phyloP scores from a whole-genome alignment of 2,113 vertebrate species.

The Oreochromis spilurus region DNA sequence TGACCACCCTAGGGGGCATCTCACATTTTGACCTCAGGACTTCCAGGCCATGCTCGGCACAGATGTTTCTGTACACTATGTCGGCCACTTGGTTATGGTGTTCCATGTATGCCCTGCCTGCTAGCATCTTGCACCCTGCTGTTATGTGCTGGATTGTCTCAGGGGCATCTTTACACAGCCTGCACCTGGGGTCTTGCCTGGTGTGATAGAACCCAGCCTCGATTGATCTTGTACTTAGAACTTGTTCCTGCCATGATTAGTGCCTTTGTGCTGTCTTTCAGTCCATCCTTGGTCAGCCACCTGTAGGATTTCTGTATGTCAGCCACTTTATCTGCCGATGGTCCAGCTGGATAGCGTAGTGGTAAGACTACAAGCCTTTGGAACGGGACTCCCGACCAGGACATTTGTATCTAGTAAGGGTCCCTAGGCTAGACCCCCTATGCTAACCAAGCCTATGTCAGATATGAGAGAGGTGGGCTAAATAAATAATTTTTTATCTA shows the following conservation, averaged over 20 bases:
- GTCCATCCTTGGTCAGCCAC: not conserved
- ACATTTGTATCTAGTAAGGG: not conserved
- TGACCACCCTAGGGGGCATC: fast-evolving
- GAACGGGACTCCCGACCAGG: not conserved
- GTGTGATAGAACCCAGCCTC: not conserved
- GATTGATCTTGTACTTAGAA: not conserved
- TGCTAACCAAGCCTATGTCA: not conserved
- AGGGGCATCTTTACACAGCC: too few relatives aligned
- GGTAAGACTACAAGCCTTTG: not conserved
- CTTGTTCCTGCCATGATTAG: not conserved
- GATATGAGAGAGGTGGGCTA: not conserved
- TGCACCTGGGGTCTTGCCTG: not conserved
- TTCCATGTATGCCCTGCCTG: too few relatives aligned
- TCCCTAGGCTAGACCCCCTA: not conserved
- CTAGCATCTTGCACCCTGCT: too few relatives aligned
- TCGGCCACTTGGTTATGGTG: fast-evolving
- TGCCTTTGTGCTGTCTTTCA: not conserved
- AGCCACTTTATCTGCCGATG: not conserved
- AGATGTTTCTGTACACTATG: not conserved
- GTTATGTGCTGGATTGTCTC: too few relatives aligned
- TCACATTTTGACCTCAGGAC: not conserved
- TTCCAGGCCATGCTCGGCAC: not conserved
- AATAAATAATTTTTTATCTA: not conserved
- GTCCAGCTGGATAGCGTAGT: not conserved
- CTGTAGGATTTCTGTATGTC: not conserved